These are phyloP conservation scores for Platycercus adscitus DNA, from an alignment of 2,113 vertebrate genomes.

Conservation along the genomic window DNA sequence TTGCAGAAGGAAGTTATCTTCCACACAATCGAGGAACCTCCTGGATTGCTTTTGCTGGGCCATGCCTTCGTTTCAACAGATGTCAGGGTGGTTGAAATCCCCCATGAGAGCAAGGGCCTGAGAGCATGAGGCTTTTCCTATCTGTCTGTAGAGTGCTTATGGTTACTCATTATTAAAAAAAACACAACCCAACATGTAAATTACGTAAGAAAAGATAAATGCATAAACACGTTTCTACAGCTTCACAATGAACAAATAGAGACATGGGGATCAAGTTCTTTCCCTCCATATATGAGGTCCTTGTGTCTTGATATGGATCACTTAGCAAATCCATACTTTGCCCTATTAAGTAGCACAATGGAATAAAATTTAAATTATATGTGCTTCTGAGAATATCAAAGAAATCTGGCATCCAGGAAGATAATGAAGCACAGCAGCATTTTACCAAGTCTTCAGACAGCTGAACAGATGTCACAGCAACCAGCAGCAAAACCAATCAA, in stretches of 20 bases:
- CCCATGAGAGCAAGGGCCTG: too few species aligned
- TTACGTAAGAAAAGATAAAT: neutral
- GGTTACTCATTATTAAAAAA: neutral
- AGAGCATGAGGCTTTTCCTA: too few species aligned
- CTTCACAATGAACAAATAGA: neutral
- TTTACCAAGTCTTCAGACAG: conserved; percentile 44
- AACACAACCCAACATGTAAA: neutral
- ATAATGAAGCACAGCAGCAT: conserved; percentile 53
- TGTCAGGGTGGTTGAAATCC: too few species aligned
- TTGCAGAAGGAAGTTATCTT: too few species aligned
- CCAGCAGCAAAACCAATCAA: conserved; percentile 53
- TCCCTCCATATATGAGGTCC: neutral
- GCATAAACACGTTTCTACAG: neutral
- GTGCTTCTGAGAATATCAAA: neutral
- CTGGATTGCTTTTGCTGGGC: too few species aligned
- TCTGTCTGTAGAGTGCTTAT: neutral
- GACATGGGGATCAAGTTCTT: neutral
- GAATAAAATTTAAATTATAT: neutral
- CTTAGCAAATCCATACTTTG: neutral
- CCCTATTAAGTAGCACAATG: neutral
- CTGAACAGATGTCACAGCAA: conserved; percentile 62
- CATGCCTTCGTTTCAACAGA: too few species aligned
- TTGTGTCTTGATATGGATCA: neutral
- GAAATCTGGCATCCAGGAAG: conserved; percentile 1
- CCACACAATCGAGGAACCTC: too few species aligned